phyloP scores from a whole-genome alignment of 2,113 vertebrate species.

The Tenrec ecaudatus region DNA sequence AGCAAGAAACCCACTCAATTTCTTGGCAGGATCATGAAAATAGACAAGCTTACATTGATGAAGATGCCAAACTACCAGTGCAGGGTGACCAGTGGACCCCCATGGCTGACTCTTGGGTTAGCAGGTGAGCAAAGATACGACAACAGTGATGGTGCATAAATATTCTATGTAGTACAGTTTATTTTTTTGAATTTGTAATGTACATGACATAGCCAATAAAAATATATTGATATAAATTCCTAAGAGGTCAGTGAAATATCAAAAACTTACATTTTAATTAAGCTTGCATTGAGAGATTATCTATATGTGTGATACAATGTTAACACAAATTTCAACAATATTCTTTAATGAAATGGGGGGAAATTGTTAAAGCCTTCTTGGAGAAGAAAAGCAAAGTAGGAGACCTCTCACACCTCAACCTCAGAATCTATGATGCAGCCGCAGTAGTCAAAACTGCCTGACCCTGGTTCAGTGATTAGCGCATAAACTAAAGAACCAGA shows the following conservation, averaged over 20 bases:
- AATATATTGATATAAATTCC: slow-evolving; percentile 80
- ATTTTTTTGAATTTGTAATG: slow-evolving; percentile 81
- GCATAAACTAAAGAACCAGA: background rate
- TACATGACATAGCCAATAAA: slow-evolving; percentile 84
- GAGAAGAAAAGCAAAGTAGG: background rate
- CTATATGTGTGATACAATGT: background rate
- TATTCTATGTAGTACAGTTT: slow-evolving; percentile 76
- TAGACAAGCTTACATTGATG: slow-evolving; percentile 78
- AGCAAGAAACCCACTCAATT: slow-evolving; percentile 58
- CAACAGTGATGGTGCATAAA: background rate
- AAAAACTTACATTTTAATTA: slow-evolving; percentile 85
- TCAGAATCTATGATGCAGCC: background rate
- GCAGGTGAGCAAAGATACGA: background rate
- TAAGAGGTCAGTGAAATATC: slow-evolving; percentile 80
- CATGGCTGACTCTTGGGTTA: background rate
- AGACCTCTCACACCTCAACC: background rate
- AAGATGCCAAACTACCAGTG: slow-evolving; percentile 78
- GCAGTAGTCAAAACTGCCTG: background rate
- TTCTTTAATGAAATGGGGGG: background rate
- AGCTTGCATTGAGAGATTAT: background rate
- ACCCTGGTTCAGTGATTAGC: background rate
- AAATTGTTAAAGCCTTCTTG: background rate
- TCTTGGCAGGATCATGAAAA: slow-evolving; percentile 34
- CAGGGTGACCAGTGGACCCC: slow-evolving; percentile 22
- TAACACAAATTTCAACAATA: background rate